A percentile compares a stretch with the other conserved stretches of the same genome.
Conservation (phyloP, 2,113 vertebrate genomes). For the Pomatostomus ruficeps region DNA sequence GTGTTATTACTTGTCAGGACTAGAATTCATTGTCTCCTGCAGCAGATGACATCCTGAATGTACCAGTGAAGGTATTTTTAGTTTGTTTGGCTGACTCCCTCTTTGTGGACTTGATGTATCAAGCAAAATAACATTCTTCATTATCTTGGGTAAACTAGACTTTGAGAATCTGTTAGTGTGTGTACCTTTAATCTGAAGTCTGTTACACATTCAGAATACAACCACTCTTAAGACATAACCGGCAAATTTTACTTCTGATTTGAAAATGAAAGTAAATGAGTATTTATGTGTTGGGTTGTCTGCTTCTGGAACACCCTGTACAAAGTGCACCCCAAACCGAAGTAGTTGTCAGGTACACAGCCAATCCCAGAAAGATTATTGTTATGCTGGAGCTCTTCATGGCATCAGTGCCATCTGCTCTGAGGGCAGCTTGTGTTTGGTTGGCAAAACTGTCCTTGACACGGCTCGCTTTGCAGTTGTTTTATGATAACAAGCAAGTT, state of each 20-base stretch:
- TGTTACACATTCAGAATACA: background rate
- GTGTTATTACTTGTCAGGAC: background rate
- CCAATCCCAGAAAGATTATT: background rate
- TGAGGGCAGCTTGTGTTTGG: background rate
- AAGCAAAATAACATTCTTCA: background rate
- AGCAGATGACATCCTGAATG: background rate
- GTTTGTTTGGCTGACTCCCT: background rate
- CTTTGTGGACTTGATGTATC: background rate
- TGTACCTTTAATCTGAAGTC: background rate
- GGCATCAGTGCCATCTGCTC: background rate
- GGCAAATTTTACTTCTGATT: background rate
- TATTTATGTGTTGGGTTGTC: background rate
- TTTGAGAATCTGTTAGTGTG: background rate
- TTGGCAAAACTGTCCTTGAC: background rate
- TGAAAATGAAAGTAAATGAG: background rate
- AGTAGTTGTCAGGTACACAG: background rate
- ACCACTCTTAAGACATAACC: background rate
- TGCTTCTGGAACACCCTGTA: background rate
- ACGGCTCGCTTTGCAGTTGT: background rate
- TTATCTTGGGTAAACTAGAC: background rate
- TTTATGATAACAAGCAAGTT: background rate
- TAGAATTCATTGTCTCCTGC: background rate
- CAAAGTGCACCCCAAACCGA: accelerated
- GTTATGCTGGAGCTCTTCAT: background rate
- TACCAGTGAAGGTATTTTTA: background rate